Evolutionary conservation across 2,888 invertebrate genomes (phyloP).

Genomic region (Bedellia somnulentella): DNA sequence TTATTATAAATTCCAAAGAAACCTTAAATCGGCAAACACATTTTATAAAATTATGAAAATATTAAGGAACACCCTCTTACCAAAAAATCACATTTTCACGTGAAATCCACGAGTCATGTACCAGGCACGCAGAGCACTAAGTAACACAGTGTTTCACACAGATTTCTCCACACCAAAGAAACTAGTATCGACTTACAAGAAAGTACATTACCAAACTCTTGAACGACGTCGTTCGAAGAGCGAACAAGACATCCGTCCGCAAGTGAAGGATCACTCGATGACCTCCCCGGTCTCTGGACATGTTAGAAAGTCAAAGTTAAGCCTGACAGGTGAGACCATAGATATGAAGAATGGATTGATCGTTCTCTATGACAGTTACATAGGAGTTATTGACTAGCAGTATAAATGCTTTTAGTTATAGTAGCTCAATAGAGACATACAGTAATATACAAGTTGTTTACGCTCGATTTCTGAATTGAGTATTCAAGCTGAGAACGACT

Average conservation of each 20-base stretch:
- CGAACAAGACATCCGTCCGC: no score
- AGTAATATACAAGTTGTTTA: no score
- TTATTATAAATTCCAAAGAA: no score
- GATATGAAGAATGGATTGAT: slow-evolving; percentile 12
- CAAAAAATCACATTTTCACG: neutral
- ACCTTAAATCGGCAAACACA: no score
- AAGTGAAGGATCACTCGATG: slow-evolving; percentile 62
- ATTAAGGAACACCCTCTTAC: neutral
- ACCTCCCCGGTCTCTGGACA: slow-evolving; percentile 64
- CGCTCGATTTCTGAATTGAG: no score
- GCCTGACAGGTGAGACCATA: slow-evolving; percentile 65
- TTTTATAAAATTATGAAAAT: neutral
- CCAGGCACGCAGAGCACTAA: slow-evolving; percentile 21
- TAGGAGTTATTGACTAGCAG: neutral
- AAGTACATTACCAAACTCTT: no score
- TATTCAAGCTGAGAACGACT: no score
- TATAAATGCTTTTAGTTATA: no score
- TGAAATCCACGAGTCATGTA: slow-evolving; percentile 3
- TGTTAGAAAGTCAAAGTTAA: slow-evolving; percentile 69
- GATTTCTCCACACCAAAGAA: slow-evolving; percentile 39
- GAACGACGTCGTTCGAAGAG: no score
- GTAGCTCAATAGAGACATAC: no score
- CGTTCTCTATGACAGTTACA: neutral
- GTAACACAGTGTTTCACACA: slow-evolving; percentile 43
- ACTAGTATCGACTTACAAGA: slow-evolving; percentile 10